These are phyloP conservation scores for Norana najaformis DNA, from an alignment of 2,888 invertebrate genomes.

Conservation along the genomic window DNA sequence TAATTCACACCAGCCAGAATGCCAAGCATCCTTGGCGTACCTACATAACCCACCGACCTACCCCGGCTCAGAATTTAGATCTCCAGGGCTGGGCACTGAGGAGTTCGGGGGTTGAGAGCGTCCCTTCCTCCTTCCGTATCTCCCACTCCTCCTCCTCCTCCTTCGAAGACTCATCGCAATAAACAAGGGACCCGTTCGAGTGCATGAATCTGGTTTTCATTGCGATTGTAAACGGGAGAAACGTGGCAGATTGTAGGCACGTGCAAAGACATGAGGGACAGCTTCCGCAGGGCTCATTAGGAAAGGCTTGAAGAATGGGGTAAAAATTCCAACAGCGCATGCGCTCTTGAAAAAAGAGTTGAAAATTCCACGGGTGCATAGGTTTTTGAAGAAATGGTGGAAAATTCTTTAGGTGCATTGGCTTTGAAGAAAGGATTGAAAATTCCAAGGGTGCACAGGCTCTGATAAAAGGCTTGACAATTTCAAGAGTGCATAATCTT, in stretches of 20 bases:
- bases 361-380: too few relatives aligned
- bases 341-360: too few relatives aligned
- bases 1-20: not conserved
- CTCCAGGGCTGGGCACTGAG: not conserved
- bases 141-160: not conserved
- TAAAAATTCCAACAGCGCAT: too few relatives aligned
- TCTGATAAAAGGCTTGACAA: too few relatives aligned
- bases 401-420: not conserved
- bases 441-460: too few relatives aligned
- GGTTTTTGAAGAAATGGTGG: too few relatives aligned
- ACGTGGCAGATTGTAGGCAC: not conserved
- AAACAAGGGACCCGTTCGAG: not conserved
- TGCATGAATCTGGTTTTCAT: not conserved
- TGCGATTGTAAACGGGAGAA: not conserved
- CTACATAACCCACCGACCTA: not conserved
- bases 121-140: not conserved
- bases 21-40: not conserved
- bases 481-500: too few relatives aligned
- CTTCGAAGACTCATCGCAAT: not conserved
- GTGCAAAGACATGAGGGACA: not conserved
- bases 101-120: not conserved
- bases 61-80: too few relatives aligned
- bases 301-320: too few relatives aligned
- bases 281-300: too few relatives aligned
- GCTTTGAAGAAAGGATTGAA: too few relatives aligned